Conservation (phyloP, 2,888 invertebrate species). For the Uropetala carovei region DNA sequence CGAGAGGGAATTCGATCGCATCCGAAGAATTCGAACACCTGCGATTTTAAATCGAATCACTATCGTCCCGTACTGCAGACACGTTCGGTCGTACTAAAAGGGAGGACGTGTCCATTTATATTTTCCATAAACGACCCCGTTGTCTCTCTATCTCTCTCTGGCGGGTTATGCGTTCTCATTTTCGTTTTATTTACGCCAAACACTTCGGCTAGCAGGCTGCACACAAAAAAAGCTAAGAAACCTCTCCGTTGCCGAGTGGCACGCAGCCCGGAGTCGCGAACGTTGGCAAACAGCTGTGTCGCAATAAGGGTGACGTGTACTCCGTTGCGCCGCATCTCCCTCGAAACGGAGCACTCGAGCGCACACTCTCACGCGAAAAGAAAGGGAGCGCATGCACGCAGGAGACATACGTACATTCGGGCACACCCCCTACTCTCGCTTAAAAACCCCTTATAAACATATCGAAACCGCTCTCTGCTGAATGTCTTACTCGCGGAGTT, state of each 20-base stretch:
- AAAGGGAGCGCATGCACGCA: too few relatives aligned
- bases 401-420: too few relatives aligned
- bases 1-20: too few relatives aligned
- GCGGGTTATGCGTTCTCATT: neutral
- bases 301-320: constrained; percentile 3
- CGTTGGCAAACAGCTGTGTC: constrained; percentile 28
- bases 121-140: neutral
- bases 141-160: neutral
- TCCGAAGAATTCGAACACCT: neutral
- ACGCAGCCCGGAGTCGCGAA: constrained; percentile 16
- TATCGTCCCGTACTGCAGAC: neutral
- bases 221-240: neutral
- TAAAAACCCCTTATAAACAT: too few relatives aligned
- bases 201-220: neutral
- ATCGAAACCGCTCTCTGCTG: neutral
- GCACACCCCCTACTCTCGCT: too few relatives aligned
- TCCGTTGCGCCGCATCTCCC: neutral
- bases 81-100: neutral
- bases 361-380: neutral
- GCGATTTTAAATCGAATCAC: neutral
- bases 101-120: too few relatives aligned
- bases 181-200: neutral
- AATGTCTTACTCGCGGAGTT: neutral
- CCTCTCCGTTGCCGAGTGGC: neutral
- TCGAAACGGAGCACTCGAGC: neutral